Evolutionary conservation across 2,888 invertebrate genomes (phyloP).

Genomic region (Petrolisthes manimaculis): DNA sequence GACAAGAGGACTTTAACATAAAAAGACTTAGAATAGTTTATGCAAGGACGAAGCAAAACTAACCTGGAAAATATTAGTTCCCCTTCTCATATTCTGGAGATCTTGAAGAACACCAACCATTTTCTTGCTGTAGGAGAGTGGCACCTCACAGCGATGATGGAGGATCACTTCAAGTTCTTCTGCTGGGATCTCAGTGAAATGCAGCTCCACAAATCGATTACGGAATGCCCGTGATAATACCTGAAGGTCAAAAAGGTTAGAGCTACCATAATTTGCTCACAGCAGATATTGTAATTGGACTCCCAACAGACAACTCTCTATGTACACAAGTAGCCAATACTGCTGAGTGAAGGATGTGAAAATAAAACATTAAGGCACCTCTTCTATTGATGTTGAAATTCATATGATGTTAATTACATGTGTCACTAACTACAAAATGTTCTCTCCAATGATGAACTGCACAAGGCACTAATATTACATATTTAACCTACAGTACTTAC

Average conservation of each 20-base stretch:
- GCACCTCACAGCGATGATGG: constrained; percentile 88
- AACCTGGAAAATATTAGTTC: constrained; percentile 59
- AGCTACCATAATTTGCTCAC: too few species aligned
- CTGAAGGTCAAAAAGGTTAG: constrained; percentile 67
- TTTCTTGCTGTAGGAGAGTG: constrained; percentile 87
- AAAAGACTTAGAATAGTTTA: too few species aligned
- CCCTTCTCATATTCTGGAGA: constrained; percentile 77
- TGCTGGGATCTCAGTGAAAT: constrained; percentile 94
- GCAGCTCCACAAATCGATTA: constrained; percentile 96
- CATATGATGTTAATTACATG: too few species aligned
- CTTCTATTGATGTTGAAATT: too few species aligned
- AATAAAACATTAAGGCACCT: too few species aligned
- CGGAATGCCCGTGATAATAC: constrained; percentile 94
- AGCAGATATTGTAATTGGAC: too few species aligned
- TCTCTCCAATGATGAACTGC: too few species aligned
- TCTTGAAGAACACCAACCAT: constrained; percentile 93
- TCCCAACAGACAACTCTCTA: too few species aligned
- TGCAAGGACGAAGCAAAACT: not conserved
- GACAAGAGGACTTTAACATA: too few species aligned
- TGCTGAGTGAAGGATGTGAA: not conserved
- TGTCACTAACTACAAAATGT: too few species aligned
- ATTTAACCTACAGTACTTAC: constrained; percentile 71
- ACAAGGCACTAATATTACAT: too few species aligned
- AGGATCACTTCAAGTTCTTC: constrained; percentile 89
- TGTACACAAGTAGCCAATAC: too few species aligned